Percentiles rank a stretch among this genome's conserved stretches.
Conservation (phyloP, 2,113 vertebrate species). For the Anthoscopus minutus region DNA sequence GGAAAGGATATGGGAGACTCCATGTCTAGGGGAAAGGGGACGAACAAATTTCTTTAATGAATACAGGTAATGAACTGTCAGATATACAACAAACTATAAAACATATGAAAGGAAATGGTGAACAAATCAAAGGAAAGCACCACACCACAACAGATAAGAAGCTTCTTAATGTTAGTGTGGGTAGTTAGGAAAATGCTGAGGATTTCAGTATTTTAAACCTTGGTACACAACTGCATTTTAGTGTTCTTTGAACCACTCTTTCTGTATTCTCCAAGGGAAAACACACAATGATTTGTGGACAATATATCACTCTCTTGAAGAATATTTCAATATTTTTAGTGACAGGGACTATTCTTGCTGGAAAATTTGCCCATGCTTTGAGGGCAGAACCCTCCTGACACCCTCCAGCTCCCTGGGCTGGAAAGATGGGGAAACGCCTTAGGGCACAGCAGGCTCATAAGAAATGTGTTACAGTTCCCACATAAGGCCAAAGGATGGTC, state of each 20-base stretch:
- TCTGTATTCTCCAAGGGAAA: neutral
- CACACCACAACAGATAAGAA: no score
- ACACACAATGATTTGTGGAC: neutral
- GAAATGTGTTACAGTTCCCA: accelerated
- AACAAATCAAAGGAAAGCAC: no score
- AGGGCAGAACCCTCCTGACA: neutral
- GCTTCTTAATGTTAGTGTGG: neutral
- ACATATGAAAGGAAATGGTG: no score
- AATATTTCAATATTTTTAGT: neutral
- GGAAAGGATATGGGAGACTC: no score
- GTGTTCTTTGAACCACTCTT: neutral
- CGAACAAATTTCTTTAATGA: no score
- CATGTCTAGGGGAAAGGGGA: no score
- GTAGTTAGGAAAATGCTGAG: neutral
- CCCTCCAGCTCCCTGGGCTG: neutral
- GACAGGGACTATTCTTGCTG: neutral
- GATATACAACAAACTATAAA: no score
- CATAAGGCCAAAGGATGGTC: neutral
- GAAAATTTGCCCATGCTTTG: neutral
- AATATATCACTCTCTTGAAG: neutral
- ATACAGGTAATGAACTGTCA: no score
- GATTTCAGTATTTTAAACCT: neutral
- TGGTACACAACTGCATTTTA: accelerated
- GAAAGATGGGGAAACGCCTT: neutral
- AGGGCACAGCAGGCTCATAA: neutral